phyloP scores from a whole-genome alignment of 2,113 vertebrate species.

The Willisornis vidua region DNA sequence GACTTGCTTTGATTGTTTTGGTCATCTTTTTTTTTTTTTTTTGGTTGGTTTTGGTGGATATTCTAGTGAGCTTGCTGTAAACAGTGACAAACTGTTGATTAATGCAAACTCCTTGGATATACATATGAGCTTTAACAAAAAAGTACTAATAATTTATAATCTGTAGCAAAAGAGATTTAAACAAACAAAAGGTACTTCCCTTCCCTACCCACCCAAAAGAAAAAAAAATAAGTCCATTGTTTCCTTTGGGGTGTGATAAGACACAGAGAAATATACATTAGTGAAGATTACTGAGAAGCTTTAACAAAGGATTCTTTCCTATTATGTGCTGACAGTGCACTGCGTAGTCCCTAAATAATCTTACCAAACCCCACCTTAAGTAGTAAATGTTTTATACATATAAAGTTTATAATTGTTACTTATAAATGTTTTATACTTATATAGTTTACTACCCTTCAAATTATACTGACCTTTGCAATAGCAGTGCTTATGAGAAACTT shows the following conservation, averaged over 20 bases:
- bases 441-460: not conserved
- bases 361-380: not conserved
- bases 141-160: not conserved
- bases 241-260: not conserved
- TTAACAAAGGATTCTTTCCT: not conserved
- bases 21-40: not conserved
- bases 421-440: not conserved
- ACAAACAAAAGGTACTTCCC: not conserved
- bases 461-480: not conserved
- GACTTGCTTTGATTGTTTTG: not conserved
- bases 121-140: not conserved
- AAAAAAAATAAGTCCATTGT: not conserved
- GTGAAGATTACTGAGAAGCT: not conserved
- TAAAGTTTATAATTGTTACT: not conserved
- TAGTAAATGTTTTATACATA: not conserved
- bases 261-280: not conserved
- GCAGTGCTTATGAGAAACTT: not conserved
- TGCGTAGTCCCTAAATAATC: not conserved
- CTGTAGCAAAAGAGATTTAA: not conserved
- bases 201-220: fast-evolving
- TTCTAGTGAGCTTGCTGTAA: not conserved
- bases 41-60: not conserved
- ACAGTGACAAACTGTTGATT: not conserved
- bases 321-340: not conserved
- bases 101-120: not conserved